Base-by-base conservation (phyloP, 2,888 invertebrate genomes). In the Pseudococcus jackbeardsleyi region DNA sequence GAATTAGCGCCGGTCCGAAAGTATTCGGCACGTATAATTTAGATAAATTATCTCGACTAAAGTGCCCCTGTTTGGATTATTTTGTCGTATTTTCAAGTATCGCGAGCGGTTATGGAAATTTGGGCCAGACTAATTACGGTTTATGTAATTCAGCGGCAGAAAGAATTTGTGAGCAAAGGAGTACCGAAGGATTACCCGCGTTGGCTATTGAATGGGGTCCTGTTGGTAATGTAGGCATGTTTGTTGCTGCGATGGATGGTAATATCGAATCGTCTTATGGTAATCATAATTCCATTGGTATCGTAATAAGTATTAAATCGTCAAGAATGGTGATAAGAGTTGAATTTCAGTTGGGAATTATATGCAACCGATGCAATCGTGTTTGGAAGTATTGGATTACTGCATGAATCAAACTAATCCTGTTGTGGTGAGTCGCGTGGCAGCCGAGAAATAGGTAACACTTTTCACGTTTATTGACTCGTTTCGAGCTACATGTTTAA, bases 71-170 rank as follows among this genome's bases (percentile, higher is more conserved):
- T 42, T 84, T 89, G 42, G 89, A 89, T 12, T 86, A 89, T 68
- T 89, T 89, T n/a, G 89, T 89, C 0, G 89, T 89, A 12, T 89
- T 89, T 82, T 89, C 89, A 0, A 89, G 89, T 1, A 88, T 89
- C 17, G 84, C 89, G 12, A 87, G 89, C 46, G 89, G 89, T 8
- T 59, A 88, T 17, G 89, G 89, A 4, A 89, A 89, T 86, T 50
- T 85, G 15, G 89, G 89, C 0, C 89, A 89, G 42, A 89, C 89
- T 0, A 89, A 89, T 84, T 89, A 89, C 50, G 89, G 89, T 46
- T 85, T 89, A n/a, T 89, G 89, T n/a, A 89, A 89, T 54, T 89
- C 89, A 11, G 82, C 89, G 8, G 89, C 88, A 59, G 89, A 89
- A 88, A 88, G 89, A 17, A 89, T 89, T 39, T 89, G 89, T 19